Evolutionary conservation across 2,797 vertebrate genomes (phyloP), one percentile per base, ranked within the genome.

Genomic region (Galagoides demidoff): DNA sequence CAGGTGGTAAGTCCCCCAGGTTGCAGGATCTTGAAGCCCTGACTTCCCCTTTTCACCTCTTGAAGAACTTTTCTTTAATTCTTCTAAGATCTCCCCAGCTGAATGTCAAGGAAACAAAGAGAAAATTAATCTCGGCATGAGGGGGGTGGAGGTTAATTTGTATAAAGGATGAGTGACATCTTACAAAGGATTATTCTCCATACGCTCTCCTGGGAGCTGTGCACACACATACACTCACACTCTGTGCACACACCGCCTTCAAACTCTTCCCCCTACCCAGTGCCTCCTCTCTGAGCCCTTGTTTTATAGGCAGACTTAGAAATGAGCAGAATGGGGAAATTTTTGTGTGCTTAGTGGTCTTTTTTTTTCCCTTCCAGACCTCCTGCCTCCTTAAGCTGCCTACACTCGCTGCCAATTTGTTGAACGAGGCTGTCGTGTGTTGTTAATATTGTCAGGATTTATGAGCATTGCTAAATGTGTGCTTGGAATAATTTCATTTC

Each of bases 391-490:
- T 94, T 94, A 90, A 95, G 74, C 92, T 95, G 55, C 96, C 86
- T 89, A 61, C 68, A 85, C 59, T 95, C 27, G 23, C 94, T 97
- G 93, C 97, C 96, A 95, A 76, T 94, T 97, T 96, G 93, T 96
- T 97, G 92, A 96, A 57, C 12, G 83, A 96, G 96, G 83, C 96
- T 97, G 95, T 89, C 31, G 2, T 94, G 95, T 97, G 92, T 97
- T 97, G 95, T 96, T 97, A 96, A 97, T 97, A 96, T 93, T 95
- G 89, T 95, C 95, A 94, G 94, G 93, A 96, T 96, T 97, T 97
- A 98, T 96, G 94, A 96, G 81, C 88, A 93, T 94, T 90, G 90
- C 88, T 94, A 83, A 97, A 74, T 89, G 71, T 96, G 97, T 95
- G 93, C 87, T 57, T 93, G 34, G 96, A 96, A 92, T 97, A 91